Conservation (phyloP, 2,888 invertebrate species). For the Tenthredo mesomela region DNA sequence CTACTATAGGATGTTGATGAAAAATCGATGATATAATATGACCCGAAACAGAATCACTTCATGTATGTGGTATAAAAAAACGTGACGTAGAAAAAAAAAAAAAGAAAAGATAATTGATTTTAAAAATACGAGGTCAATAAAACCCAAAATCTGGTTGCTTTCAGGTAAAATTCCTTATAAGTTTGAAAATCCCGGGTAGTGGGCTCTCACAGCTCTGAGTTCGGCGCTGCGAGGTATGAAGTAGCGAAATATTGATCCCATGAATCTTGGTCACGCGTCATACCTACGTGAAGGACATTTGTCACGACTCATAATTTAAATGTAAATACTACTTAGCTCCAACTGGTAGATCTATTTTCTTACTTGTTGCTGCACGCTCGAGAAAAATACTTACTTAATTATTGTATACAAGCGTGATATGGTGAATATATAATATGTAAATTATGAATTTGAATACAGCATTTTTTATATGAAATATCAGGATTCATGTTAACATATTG, state of each 20-base stretch:
- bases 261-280: neutral
- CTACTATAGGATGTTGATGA: too few species aligned
- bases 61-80: neutral
- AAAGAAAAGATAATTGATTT: neutral
- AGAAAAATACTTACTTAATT: neutral
- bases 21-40: too few species aligned
- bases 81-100: too few species aligned
- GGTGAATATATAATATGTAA: neutral
- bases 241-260: constrained; percentile 28
- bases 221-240: neutral
- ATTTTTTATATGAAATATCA: neutral
- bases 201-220: neutral
- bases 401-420: neutral
- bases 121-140: neutral
- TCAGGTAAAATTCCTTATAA: neutral
- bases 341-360: neutral
- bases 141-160: neutral
- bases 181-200: neutral
- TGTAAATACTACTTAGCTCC: neutral
- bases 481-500: neutral
- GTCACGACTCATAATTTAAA: neutral
- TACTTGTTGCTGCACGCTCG: neutral
- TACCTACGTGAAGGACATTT: constrained; percentile 23
- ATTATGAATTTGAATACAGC: neutral
- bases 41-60: too few species aligned